Evolutionary conservation across 2,797 vertebrate species (phyloP).

Genomic region (Rallus crepitans): DNA sequence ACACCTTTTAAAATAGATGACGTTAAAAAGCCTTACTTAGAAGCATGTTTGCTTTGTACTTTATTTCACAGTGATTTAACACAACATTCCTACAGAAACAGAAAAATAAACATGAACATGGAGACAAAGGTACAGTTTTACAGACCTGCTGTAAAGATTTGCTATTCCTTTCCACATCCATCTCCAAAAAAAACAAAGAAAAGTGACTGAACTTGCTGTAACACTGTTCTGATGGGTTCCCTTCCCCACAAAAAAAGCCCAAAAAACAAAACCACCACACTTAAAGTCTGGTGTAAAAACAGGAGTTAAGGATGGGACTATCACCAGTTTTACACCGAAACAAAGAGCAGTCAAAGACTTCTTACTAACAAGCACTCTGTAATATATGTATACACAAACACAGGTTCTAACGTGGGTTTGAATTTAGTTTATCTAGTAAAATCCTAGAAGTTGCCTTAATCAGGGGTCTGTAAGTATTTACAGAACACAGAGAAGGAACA

Average conservation of each 20-base stretch:
- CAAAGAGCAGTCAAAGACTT: background rate
- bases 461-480: background rate
- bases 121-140: background rate
- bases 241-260: background rate
- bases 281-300: background rate
- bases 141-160: background rate
- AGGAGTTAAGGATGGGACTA: background rate
- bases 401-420: background rate
- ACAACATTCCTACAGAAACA: background rate
- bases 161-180: background rate
- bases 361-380: background rate
- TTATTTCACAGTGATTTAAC: background rate
- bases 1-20: background rate
- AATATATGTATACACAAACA: background rate
- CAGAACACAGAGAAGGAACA: rapidly evolving
- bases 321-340: background rate
- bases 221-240: rapidly evolving
- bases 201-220: background rate
- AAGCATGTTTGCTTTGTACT: background rate
- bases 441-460: background rate
- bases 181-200: background rate
- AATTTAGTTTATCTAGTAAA: background rate
- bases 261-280: background rate
- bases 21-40: background rate
- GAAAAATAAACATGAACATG: background rate